Evolutionary conservation across 2,888 invertebrate species (phyloP).

Genomic region (Tortricodes alternella): DNA sequence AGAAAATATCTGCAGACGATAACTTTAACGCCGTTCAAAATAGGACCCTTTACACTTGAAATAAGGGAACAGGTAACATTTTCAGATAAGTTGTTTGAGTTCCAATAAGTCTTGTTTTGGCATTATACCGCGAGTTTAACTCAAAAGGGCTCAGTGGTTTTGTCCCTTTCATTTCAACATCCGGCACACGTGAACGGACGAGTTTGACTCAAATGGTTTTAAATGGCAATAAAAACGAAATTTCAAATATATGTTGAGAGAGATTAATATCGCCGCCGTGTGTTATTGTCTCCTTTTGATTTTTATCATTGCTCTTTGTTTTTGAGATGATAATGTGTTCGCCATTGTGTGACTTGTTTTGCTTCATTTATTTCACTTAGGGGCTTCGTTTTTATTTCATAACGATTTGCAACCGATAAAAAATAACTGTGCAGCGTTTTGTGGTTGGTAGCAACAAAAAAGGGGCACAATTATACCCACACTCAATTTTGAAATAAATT

Average conservation of each 20-base stretch:
- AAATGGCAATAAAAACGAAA: constrained; percentile 56
- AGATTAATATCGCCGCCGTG: constrained; percentile 39
- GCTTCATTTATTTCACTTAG: constrained; percentile 23
- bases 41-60: constrained; percentile 41
- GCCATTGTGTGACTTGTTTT: constrained; percentile 30
- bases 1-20: constrained; percentile 33
- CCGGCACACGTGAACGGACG: constrained; percentile 72
- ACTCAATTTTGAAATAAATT: neutral
- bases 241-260: constrained; percentile 33
- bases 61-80: constrained; percentile 33
- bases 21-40: constrained; percentile 40
- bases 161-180: constrained; percentile 67
- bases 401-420: constrained; percentile 1
- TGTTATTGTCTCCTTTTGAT: constrained; percentile 37
- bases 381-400: constrained; percentile 9
- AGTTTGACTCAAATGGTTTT: constrained; percentile 46
- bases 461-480: neutral
- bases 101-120: constrained; percentile 67
- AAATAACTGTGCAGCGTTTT: constrained; percentile 11
- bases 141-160: constrained; percentile 65
- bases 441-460: constrained; percentile 15
- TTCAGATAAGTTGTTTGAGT: constrained; percentile 38
- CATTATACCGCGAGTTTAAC: constrained; percentile 64
- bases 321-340: constrained; percentile 27
- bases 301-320: constrained; percentile 34